Conservation (phyloP, 2,888 invertebrate species). For the Watsonalla binaria region DNA sequence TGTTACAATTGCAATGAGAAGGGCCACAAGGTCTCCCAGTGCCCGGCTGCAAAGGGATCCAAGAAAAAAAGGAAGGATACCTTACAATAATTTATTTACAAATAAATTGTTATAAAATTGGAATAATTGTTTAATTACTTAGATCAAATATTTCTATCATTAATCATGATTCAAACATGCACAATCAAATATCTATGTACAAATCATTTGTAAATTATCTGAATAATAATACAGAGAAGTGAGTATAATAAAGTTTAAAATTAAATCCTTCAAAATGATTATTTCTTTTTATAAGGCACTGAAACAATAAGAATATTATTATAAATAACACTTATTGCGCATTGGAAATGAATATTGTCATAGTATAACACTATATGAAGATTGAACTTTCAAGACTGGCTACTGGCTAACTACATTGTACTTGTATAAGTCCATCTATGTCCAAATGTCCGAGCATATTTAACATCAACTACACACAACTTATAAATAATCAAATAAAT, state of each 20-base stretch:
- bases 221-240: conserved; percentile 7
- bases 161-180: conserved; percentile 33
- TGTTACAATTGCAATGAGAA: conserved; percentile 78
- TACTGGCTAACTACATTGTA: too few relatives aligned
- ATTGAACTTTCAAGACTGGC: too few relatives aligned
- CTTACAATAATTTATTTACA: conserved; percentile 36
- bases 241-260: background rate
- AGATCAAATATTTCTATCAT: conserved; percentile 18
- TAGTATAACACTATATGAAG: too few relatives aligned
- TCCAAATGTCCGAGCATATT: too few relatives aligned
- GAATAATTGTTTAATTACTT: conserved; percentile 22
- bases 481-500: too few relatives aligned
- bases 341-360: too few relatives aligned
- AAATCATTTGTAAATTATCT: conserved; percentile 26
- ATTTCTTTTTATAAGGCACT: conserved; percentile 23
- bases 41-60: conserved; percentile 46
- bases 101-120: conserved; percentile 34
- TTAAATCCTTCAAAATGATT: too few relatives aligned
- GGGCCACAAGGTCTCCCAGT: conserved; percentile 77
- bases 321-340: background rate
- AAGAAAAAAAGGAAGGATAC: conserved; percentile 52
- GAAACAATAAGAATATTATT: conserved; percentile 19
- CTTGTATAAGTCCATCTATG: too few relatives aligned
- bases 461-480: too few relatives aligned
- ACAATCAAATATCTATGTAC: conserved; percentile 21